Conservation (phyloP, 1,140 invertebrate genomes). For the Ridgeia piscesae region DNA sequence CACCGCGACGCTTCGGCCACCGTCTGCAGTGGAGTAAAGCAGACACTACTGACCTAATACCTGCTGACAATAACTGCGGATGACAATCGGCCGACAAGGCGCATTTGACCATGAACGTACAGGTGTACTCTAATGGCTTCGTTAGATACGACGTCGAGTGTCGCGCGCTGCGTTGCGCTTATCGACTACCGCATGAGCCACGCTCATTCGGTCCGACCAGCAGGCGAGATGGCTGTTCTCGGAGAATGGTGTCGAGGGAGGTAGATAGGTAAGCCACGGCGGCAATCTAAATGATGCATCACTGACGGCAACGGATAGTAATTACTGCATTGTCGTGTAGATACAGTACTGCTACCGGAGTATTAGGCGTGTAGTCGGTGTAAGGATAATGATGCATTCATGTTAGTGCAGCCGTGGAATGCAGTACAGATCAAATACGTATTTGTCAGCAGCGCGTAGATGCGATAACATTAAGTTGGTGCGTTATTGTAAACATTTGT, state of each 20-base stretch:
- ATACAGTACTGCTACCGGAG: neutral
- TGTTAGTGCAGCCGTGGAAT: neutral
- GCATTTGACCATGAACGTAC: neutral
- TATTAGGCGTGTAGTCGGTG: no score
- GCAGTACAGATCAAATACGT: no score
- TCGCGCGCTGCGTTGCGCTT: neutral
- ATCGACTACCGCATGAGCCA: neutral
- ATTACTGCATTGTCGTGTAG: neutral
- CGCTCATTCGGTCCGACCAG: neutral
- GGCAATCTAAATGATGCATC: neutral
- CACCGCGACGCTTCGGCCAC: neutral
- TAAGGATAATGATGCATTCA: neutral
- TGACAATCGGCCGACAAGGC: neutral
- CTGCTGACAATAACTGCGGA: neutral
- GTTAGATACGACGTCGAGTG: neutral
- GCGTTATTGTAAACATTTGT: no score
- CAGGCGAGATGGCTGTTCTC: neutral
- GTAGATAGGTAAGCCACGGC: neutral
- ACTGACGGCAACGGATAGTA: neutral
- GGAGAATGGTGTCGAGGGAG: neutral
- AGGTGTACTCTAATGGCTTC: neutral
- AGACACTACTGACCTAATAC: neutral
- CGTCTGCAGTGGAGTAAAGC: neutral
- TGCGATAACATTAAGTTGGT: no score
- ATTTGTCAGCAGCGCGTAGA: no score